Percentiles rank a stretch among this genome's conserved stretches.
These are phyloP conservation scores for Papilio dardanus DNA, from an alignment of 1,140 invertebrate genomes.

Conservation along the genomic window DNA sequence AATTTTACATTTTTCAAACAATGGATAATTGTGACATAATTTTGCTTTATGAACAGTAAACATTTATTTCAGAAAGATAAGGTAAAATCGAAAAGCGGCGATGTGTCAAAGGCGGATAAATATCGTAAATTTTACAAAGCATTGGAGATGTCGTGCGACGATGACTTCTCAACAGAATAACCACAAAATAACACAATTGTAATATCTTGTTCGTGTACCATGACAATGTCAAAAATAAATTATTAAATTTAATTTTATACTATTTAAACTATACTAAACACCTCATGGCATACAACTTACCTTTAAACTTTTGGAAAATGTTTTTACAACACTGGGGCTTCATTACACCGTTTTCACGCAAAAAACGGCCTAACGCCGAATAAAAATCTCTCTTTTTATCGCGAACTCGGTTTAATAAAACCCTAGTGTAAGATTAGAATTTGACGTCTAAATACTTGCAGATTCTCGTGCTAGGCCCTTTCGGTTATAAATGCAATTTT, in stretches of 20 bases:
- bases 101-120: conserved; percentile 57
- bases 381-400: too few relatives aligned
- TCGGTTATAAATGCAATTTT: too few relatives aligned
- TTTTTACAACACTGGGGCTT: too few relatives aligned
- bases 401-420: too few relatives aligned
- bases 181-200: conserved; percentile 51
- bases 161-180: conserved; percentile 72
- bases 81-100: conserved; percentile 63
- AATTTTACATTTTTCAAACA: background rate
- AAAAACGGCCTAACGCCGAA: too few relatives aligned
- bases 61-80: conserved; percentile 61
- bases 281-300: background rate
- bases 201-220: conserved; percentile 43
- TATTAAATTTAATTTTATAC: conserved; percentile 34
- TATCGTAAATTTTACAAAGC: conserved; percentile 72
- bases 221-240: conserved; percentile 38
- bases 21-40: background rate
- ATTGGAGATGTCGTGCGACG: conserved; percentile 69
- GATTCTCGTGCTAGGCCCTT: too few relatives aligned
- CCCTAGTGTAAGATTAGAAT: too few relatives aligned
- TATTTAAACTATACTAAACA: conserved; percentile 40
- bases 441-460: too few relatives aligned
- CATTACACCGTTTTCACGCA: too few relatives aligned
- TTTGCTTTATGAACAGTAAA: background rate
- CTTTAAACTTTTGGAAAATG: too few relatives aligned